Evolutionary conservation across 2,888 invertebrate species (phyloP), one percentile per base, ranked within the genome.

Genomic region (Cosmorhoe ocellata): DNA sequence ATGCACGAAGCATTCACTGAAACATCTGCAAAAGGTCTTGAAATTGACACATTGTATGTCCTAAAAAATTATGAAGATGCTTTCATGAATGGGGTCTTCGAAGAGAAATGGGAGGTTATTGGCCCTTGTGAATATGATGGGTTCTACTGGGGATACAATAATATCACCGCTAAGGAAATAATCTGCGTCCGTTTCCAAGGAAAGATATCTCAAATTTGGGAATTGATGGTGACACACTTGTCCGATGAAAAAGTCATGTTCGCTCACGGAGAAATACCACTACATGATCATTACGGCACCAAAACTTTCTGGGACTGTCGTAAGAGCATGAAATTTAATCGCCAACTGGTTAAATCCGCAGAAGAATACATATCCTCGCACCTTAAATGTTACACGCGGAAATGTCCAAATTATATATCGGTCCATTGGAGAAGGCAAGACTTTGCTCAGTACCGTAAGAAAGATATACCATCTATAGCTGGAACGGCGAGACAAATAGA

Each of bases 351-450:
- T 7, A 61, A 90, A 37, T 91, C 94, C 27, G 98, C 97, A 0
- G 91, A 92, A 43, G 76, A 92, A 8, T 99, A 94, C 75, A 77
- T 84, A 0, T 39, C 51, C 0, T 58, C 72, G 8, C 56, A 75
- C 12, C 67, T 91, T 0, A 58, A 78, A 10, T 90, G 90, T 33
- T 28, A 67, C 3, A 52, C 37, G 0, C 56, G 65, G 0, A 72
- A 72, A 59, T 90, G 96, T 41, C 92, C 93, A 0, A 93, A 94
- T 0, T 99, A 97, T 77, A 54, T 99, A 6, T 93, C 95, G 34
- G 93, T 95, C 0, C 99, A 99, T 84, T 91, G 98, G 79, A 91
- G 99, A 63, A 90, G 99, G 45, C 92, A 93, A 56, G 99, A 99
- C 84, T 99, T 99, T 82, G 86, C 96, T 0, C 84, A 91, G 37